Conservation (phyloP, 1,140 invertebrate species). For the Drosophila nannoptera region DNA sequence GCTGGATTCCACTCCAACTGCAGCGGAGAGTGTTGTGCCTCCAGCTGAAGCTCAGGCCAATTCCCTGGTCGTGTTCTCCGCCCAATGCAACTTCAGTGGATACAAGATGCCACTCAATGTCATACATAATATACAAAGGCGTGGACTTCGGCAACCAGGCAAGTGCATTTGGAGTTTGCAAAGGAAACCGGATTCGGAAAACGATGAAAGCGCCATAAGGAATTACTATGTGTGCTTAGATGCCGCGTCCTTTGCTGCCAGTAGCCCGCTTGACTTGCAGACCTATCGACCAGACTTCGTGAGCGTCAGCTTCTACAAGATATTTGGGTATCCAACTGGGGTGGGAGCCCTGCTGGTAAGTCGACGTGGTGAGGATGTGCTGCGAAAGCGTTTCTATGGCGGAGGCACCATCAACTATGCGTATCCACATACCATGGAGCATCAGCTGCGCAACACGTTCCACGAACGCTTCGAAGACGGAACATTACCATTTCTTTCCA, state of each 20-base stretch:
- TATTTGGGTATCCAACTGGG: conserved; percentile 98
- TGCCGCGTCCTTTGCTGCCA: conserved; percentile 90
- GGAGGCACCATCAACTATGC: conserved; percentile 94
- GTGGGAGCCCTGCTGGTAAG: conserved; percentile 91
- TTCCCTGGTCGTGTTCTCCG: conserved; percentile 92
- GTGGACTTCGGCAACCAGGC: conserved; percentile 80
- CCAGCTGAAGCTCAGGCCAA: conserved; percentile 70
- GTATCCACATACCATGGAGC: conserved; percentile 84
- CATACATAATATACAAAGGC: conserved; percentile 84
- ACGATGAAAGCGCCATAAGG: conserved; percentile 44
- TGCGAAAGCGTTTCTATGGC: conserved; percentile 91
- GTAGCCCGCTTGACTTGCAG: conserved; percentile 88
- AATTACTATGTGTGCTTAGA: conserved; percentile 92
- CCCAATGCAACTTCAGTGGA: conserved; percentile 97
- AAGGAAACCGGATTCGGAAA: rapidly evolving
- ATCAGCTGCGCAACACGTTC: conserved; percentile 84
- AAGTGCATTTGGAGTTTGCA: conserved; percentile 22
- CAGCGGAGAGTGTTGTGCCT: too few relatives aligned
- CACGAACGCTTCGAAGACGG: conserved; percentile 96
- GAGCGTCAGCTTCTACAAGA: conserved; percentile 97
- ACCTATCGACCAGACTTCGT: conserved; percentile 91
- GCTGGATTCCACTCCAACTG: conserved; percentile 25
- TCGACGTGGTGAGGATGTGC: conserved; percentile 82
- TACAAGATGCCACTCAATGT: conserved; percentile 90
- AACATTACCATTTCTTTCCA: conserved; percentile 92